These are phyloP conservation scores for Branchinecta sandiegonensis DNA, from an alignment of 2,888 invertebrate genomes.

Conservation along the genomic window DNA sequence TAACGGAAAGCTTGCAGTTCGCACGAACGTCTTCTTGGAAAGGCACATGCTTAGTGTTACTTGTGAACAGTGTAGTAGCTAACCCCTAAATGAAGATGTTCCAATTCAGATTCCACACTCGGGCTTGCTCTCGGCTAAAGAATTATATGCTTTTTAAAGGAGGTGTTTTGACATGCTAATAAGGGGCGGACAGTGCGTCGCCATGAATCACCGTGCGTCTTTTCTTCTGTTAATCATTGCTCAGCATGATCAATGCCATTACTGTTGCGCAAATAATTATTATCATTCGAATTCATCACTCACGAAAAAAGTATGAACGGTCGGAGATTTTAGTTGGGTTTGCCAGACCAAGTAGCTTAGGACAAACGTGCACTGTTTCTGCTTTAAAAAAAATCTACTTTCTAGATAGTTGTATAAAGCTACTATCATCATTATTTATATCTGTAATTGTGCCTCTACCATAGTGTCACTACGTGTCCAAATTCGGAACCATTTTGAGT, in stretches of 20 bases:
- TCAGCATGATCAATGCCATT: neutral
- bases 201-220: slow-evolving; percentile 3
- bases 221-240: slow-evolving; percentile 6
- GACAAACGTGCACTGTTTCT: no score
- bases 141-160: neutral
- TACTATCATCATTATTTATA: no score
- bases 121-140: neutral
- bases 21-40: no score
- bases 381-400: no score
- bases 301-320: neutral
- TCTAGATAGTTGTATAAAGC: no score
- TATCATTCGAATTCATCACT: neutral
- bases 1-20: no score
- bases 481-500: no score
- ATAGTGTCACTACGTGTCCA: no score
- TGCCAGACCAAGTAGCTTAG: neutral
- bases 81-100: neutral
- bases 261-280: neutral
- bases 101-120: neutral
- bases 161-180: slow-evolving; percentile 14
- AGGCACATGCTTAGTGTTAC: no score
- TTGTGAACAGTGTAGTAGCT: no score
- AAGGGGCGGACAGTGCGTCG: neutral
- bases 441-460: no score
- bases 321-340: neutral